phyloP scores from a whole-genome alignment of 2,113 vertebrate genomes.

The Alethe castanea region DNA sequence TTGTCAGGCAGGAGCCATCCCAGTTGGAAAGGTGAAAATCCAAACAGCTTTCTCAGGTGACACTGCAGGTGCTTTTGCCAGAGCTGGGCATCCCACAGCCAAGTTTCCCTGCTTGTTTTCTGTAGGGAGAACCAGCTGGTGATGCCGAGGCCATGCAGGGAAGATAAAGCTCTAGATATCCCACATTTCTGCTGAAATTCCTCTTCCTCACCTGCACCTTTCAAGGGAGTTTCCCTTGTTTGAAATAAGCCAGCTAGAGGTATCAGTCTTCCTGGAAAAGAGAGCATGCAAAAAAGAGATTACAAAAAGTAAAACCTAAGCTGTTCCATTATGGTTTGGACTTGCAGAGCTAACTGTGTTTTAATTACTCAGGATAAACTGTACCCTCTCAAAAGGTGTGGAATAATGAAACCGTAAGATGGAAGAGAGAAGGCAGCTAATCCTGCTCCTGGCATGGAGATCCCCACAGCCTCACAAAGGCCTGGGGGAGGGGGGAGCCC shows the following conservation, averaged over 20 bases:
- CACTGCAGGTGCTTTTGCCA: not conserved
- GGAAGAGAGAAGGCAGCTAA: slow-evolving; percentile 59
- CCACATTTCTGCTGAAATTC: not conserved
- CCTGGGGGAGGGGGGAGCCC: slow-evolving; percentile 32
- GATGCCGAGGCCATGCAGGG: not conserved
- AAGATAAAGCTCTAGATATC: not conserved
- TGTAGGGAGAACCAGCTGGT: not conserved
- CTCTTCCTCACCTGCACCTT: not conserved
- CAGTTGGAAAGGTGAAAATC: not conserved
- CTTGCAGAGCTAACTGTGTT: slow-evolving; percentile 41
- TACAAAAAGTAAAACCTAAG: slow-evolving; percentile 11
- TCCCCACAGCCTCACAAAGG: slow-evolving; percentile 40
- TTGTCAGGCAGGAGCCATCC: not conserved
- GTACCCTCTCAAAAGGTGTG: slow-evolving; percentile 59
- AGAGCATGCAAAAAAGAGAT: not conserved
- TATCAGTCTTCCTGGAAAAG: not conserved
- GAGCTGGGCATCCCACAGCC: not conserved
- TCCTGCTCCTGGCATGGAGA: slow-evolving; percentile 46
- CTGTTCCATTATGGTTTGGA: slow-evolving; percentile 14
- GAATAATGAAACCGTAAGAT: slow-evolving; percentile 33
- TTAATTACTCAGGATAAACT: slow-evolving; percentile 54
- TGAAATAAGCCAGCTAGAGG: not conserved
- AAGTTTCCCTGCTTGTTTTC: not conserved
- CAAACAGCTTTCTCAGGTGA: rapidly evolving
- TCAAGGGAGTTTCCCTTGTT: not conserved